These are phyloP conservation scores for Philopotamus ludificatus DNA, from an alignment of 1,140 invertebrate genomes.

Conservation along the genomic window DNA sequence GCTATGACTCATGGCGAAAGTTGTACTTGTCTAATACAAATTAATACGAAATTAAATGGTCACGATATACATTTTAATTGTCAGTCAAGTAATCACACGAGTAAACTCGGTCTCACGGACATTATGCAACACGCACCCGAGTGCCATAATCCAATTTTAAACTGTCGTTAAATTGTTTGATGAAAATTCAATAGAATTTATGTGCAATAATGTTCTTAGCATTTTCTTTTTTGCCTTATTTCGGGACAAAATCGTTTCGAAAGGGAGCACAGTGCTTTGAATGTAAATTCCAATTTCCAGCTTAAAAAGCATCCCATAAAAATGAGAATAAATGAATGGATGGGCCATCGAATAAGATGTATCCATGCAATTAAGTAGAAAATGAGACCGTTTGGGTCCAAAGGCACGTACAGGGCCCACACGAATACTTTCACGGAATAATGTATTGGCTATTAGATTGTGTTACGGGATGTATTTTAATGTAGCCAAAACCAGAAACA, in stretches of 20 bases:
- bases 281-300: conserved; percentile 39
- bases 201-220: not conserved
- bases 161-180: not conserved
- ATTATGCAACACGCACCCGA: not conserved
- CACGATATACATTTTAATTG: not conserved
- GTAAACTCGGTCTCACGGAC: too few species aligned
- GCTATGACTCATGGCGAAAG: not conserved
- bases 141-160: not conserved
- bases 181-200: not conserved
- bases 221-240: not conserved
- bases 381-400: conserved; percentile 38
- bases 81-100: not conserved
- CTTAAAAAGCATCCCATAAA: conserved; percentile 35
- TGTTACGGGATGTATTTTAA: not conserved
- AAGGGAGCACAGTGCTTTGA: conserved; percentile 7
- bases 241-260: not conserved
- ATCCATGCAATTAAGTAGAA: conserved; percentile 41
- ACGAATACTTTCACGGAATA: conserved; percentile 34
- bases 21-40: not conserved
- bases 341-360: conserved; percentile 42
- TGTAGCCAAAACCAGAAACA: not conserved
- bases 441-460: conserved; percentile 35
- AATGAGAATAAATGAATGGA: conserved; percentile 38
- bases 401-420: conserved; percentile 28
- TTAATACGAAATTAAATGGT: not conserved